These are phyloP conservation scores for Endotricha flammealis DNA, from an alignment of 2,888 invertebrate genomes.

Conservation along the genomic window DNA sequence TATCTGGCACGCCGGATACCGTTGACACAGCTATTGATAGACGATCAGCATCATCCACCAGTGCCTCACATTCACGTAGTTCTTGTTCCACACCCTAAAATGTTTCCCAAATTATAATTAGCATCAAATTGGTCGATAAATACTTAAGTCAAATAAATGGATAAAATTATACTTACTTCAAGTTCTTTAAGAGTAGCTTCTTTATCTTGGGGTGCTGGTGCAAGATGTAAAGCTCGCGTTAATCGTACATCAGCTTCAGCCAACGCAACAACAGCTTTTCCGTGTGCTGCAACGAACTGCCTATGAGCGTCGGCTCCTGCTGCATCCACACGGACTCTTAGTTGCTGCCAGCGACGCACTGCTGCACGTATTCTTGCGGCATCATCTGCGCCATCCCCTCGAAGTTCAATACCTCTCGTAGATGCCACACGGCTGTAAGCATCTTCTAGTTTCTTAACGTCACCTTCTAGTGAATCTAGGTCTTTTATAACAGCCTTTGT, in stretches of 20 bases:
- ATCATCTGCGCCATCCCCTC: conserved; percentile 82
- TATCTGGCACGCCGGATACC: conserved; percentile 44
- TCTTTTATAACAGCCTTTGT: conserved; percentile 76
- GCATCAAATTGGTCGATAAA: background rate
- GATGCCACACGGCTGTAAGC: conserved; percentile 83
- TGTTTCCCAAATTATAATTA: background rate
- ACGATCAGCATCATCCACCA: conserved; percentile 59
- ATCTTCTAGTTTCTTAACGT: conserved; percentile 82
- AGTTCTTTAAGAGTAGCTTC: conserved; percentile 63
- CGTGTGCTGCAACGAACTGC: conserved; percentile 85
- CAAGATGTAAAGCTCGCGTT: conserved; percentile 82
- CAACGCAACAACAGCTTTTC: conserved; percentile 83
- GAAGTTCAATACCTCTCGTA: conserved; percentile 80
- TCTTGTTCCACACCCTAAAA: conserved; percentile 56
- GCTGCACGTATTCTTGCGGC: conserved; percentile 80
- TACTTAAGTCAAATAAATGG: background rate
- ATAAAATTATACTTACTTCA: conserved; percentile 47
- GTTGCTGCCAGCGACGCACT: conserved; percentile 82
- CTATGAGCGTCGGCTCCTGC: conserved; percentile 80
- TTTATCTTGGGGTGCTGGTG: conserved; percentile 63
- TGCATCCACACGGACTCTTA: conserved; percentile 78
- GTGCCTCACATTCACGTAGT: conserved; percentile 49
- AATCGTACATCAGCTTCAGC: conserved; percentile 85
- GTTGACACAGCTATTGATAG: conserved; percentile 39
- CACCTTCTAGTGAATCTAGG: conserved; percentile 80